Base-by-base conservation (phyloP, 2,113 vertebrate species). In the Pygoscelis antarcticus region DNA sequence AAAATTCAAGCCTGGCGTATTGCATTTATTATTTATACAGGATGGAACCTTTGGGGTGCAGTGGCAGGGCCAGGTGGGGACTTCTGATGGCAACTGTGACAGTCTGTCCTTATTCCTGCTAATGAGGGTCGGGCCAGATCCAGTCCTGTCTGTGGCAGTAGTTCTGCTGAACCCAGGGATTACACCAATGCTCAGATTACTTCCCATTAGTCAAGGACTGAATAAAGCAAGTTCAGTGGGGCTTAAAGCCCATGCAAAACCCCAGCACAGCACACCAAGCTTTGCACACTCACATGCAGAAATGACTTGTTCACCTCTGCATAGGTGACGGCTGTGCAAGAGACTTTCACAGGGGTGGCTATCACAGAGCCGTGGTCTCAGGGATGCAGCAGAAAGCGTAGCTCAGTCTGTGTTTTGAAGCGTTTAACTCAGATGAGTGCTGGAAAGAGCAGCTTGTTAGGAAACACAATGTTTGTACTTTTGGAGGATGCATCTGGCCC, bases 381-480 rank as follows among this genome's bases (percentile, higher is more conserved):
- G 69, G n/a, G 38, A 34, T 1, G 7, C 69, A 85, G 26, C 51
- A 40, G 51, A 49, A 78, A 61, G 42, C 0, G 0, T 44, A 36
- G 34, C 12, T 80, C 78, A 42, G 21, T 29, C 34, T 61, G 25
- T 44, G 15, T 82, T 90, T 75, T 4, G 3, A 42, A 42, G 15
- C 2, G 0, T 58, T 62, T 40, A 30, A 27, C 15, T 71, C 0
- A 22, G 29, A 15, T 7, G 3, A 26, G 62, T 69, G 49, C 69
- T 87, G 83, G 49, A 65, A 85, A 96, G 81, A 93, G 65, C 75
- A 44, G 87, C 26, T 77, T 77, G 20, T 32, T 84, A 58, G 84
- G 79, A 95, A 91, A 79, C 25, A 62, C 32, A 30, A 23, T 52
- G 69, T 66, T 95, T 3, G 1, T 54, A 16, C 55, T 90, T 86